Conservation (phyloP, 1,140 invertebrate species). For the Aphelinus atriplicis region DNA sequence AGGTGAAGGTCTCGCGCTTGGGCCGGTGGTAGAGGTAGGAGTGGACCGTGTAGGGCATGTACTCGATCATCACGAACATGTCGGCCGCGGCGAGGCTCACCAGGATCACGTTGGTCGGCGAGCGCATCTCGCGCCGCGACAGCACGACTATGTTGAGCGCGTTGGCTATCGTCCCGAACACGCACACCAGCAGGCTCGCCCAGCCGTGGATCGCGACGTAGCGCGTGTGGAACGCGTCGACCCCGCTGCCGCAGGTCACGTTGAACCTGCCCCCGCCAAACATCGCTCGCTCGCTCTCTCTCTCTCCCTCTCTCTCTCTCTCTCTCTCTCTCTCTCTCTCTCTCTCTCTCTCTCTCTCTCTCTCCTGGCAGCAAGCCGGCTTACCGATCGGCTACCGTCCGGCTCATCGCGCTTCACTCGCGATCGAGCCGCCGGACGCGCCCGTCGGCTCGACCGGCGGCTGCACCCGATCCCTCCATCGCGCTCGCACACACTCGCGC, state of each 20-base stretch:
- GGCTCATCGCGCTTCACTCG: neutral
- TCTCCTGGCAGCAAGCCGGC: no score
- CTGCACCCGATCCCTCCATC: neutral
- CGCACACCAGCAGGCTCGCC: constrained; percentile 82
- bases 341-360: neutral
- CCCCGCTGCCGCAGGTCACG: constrained; percentile 64
- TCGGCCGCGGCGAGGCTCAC: constrained; percentile 93
- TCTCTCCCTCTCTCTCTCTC: neutral
- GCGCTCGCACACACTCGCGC: neutral
- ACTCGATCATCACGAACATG: constrained; percentile 91
- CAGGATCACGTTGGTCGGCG: constrained; percentile 91
- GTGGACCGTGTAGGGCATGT: constrained; percentile 89
- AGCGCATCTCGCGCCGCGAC: constrained; percentile 89
- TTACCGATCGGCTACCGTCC: no score
- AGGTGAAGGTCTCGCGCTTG: constrained; percentile 72
- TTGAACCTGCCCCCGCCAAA: constrained; percentile 43
- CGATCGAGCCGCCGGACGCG: neutral
- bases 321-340: neutral
- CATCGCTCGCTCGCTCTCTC: neutral
- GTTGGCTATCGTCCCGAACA: constrained; percentile 92
- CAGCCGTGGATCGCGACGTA: constrained; percentile 76
- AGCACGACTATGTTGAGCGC: constrained; percentile 94
- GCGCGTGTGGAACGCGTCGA: constrained; percentile 60
- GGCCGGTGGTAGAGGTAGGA: constrained; percentile 75
- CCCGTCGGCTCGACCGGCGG: neutral